Percentiles rank a stretch among this genome's conserved stretches.
phyloP scores from a whole-genome alignment of 2,113 vertebrate genomes.

The Thinocorus orbignyianus region DNA sequence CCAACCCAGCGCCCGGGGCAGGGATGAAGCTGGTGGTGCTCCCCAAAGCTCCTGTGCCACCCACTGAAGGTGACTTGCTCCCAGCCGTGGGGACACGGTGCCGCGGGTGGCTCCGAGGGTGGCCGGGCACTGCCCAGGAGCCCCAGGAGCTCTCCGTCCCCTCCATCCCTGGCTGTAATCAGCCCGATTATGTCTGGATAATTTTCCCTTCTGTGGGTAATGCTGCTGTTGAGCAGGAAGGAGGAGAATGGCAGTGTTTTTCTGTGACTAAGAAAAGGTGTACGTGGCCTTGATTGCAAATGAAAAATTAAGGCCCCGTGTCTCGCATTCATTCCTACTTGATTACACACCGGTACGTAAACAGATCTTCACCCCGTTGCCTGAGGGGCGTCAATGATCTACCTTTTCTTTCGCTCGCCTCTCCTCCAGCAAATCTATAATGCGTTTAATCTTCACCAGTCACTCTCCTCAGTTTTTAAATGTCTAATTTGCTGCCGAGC shows the following conservation, averaged over 20 bases:
- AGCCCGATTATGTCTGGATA: conserved; percentile 26
- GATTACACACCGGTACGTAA: conserved; percentile 36
- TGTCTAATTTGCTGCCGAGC: conserved; percentile 63
- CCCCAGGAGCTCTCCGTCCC: not conserved
- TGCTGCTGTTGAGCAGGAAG: conserved; percentile 6
- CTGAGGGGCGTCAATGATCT: conserved; percentile 53
- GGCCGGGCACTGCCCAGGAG: accelerated
- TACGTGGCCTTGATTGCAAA: conserved; percentile 68
- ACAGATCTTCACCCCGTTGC: conserved; percentile 28
- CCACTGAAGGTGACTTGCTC: not conserved
- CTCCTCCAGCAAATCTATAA: conserved; percentile 67
- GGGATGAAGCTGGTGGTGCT: too few species aligned
- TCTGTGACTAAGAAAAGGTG: conserved; percentile 44
- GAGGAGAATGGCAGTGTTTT: not conserved
- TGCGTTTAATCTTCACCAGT: conserved; percentile 65
- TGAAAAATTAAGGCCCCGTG: conserved; percentile 64
- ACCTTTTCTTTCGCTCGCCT: conserved; percentile 35
- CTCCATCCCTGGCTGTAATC: not conserved
- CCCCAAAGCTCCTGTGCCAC: accelerated
- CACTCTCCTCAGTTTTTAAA: conserved; percentile 59
- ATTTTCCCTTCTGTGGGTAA: conserved; percentile 29
- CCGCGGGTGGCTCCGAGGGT: accelerated
- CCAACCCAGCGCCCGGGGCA: not conserved
- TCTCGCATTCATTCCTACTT: not conserved
- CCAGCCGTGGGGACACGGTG: accelerated